phyloP scores from a whole-genome alignment of 2,113 vertebrate species.

The Todiramphus saurophagus region DNA sequence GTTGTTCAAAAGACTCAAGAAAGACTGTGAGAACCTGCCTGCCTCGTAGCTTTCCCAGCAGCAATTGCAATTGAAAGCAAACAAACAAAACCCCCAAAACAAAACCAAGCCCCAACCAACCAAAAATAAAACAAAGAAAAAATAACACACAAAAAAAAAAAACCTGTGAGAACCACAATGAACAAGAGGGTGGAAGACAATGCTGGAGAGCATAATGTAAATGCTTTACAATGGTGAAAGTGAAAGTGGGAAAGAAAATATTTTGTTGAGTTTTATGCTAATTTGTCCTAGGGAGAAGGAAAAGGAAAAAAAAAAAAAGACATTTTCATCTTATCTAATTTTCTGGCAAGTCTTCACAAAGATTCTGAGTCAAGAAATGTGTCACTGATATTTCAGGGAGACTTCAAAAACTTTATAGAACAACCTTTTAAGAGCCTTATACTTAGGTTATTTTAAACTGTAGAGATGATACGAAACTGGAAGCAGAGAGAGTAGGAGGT shows the following conservation, averaged over 20 bases:
- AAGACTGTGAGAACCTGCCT: not conserved
- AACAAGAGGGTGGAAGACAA: not conserved
- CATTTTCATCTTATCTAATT: not conserved
- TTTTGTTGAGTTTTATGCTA: not conserved
- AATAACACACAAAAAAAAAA: not conserved
- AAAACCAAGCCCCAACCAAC: too few species aligned
- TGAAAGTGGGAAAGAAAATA: not conserved
- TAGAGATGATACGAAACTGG: not conserved
- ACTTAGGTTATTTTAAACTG: not conserved
- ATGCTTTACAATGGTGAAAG: not conserved
- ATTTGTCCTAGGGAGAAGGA: not conserved
- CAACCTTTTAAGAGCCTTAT: not conserved
- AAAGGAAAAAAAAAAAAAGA: not conserved
- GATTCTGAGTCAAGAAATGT: not conserved
- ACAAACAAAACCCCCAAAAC: too few species aligned
- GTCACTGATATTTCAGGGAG: not conserved
- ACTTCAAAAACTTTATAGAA: not conserved
- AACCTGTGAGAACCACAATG: not conserved
- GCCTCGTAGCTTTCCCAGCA: fast-evolving
- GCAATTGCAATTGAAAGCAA: not conserved
- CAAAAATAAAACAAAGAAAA: too few species aligned
- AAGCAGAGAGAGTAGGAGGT: not conserved
- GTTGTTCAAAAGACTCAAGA: not conserved
- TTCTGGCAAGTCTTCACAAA: not conserved
- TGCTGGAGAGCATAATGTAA: not conserved